Evolutionary conservation across 2,113 vertebrate species (phyloP).

Genomic region (Pluvialis apricaria): DNA sequence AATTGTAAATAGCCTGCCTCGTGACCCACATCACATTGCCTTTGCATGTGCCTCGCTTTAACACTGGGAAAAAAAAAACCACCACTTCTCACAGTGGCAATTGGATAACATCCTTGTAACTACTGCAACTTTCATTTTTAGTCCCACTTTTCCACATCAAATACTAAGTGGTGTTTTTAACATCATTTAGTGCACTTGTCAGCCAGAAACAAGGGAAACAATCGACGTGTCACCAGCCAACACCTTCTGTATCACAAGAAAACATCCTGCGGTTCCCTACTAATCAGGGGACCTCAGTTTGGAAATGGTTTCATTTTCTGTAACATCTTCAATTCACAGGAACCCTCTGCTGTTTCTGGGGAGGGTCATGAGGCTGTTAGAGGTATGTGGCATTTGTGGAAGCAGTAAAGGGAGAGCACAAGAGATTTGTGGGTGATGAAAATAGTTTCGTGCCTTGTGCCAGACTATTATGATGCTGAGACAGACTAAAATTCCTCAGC

Average conservation of each 20-base stretch:
- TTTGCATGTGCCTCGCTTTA: rapidly evolving
- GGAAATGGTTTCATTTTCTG: constrained; percentile 22
- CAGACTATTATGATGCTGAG: constrained; percentile 26
- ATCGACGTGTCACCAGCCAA: background rate
- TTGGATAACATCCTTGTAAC: background rate
- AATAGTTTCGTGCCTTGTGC: background rate
- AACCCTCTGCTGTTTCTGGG: background rate
- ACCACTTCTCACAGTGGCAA: background rate
- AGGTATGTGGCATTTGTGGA: background rate
- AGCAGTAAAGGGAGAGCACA: background rate
- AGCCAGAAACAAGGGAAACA: background rate
- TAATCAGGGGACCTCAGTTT: background rate
- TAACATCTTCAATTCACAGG: background rate
- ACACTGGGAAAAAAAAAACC: rapidly evolving
- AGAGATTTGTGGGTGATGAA: constrained; percentile 32
- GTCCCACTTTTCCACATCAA: background rate
- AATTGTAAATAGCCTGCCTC: background rate
- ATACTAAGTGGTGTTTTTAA: background rate
- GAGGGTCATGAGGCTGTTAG: background rate
- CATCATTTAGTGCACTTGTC: background rate
- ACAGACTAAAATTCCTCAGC: constrained; percentile 19
- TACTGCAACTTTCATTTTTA: background rate
- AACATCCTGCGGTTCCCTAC: background rate
- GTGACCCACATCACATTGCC: rapidly evolving
- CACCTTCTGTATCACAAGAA: background rate